Evolutionary conservation across 2,797 vertebrate species (phyloP).

Genomic region (Pseudochaenichthys georgianus): DNA sequence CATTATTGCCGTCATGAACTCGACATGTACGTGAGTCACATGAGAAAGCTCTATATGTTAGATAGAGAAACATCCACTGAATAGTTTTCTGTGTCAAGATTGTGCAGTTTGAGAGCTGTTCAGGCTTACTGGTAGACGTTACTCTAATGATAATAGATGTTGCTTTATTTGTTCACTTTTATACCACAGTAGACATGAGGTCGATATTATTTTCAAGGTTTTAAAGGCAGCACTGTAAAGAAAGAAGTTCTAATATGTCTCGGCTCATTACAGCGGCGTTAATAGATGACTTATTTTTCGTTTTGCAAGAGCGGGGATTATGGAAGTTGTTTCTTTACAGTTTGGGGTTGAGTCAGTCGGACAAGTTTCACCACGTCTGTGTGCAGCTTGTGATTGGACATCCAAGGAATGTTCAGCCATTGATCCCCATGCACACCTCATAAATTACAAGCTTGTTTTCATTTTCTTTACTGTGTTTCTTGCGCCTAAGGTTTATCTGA

Average conservation of each 20-base stretch:
- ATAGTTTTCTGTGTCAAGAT: neutral
- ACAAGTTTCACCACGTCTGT: slow-evolving; percentile 64
- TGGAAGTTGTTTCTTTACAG: slow-evolving; percentile 19
- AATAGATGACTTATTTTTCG: too few relatives aligned
- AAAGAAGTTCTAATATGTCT: neutral
- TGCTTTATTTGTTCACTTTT: too few relatives aligned
- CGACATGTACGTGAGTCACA: slow-evolving; percentile 1
- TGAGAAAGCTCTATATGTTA: neutral
- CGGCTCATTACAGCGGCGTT: neutral
- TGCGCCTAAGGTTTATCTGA: neutral
- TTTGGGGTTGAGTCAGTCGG: slow-evolving; percentile 16
- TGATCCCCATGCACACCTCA: slow-evolving; percentile 5
- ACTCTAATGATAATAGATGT: neutral
- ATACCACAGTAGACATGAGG: too few relatives aligned
- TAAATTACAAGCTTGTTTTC: slow-evolving; percentile 1
- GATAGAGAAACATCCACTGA: neutral
- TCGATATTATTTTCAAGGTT: too few relatives aligned
- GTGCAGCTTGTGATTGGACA: slow-evolving; percentile 16
- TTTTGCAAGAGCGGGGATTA: neutral
- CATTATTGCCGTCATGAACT: neutral
- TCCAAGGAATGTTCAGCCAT: slow-evolving; percentile 55
- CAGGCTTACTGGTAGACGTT: neutral
- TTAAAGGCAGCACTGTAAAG: neutral
- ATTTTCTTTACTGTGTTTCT: neutral
- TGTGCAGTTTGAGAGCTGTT: neutral